Base-by-base conservation (phyloP, 2,113 vertebrate genomes). In the Cephalophus harveyi region DNA sequence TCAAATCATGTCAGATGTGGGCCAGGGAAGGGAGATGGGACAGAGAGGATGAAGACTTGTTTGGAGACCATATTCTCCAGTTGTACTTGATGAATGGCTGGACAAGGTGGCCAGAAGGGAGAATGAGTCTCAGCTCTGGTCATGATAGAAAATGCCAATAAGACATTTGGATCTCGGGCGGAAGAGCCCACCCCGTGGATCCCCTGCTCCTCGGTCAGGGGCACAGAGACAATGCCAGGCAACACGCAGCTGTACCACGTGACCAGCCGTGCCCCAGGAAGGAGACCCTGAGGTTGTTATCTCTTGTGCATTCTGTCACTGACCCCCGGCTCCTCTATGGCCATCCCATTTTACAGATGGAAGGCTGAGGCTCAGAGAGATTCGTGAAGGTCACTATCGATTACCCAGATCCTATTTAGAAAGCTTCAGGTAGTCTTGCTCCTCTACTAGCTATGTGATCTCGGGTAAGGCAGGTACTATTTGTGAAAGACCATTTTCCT, bases 391-490 rank as follows among this genome's bases (percentile, higher is more conserved):
- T n/a, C 21, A 7, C n/a, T 71, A 7, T 25, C 5, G 0, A 57
- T 4, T 10, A 62, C 46, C 64, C 81, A 0, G 46, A 0, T 76
- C 3, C 19, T 28, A 2, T 7, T 36, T 17, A 15, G 43, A n/a
- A 76, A 62, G 16, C 13, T 54, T 33, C 7, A 0, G 23, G 6
- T 8, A 23, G 10, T 28, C 94, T 85, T 33, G 55, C 48, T 78
- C 81, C 55, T 21, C 71, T 60, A 46, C 28, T 4, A 33, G 52
- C 36, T 71, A 23, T 19, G 76, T 21, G 46, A 28, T 8, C n/a
- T 62, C 0, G 0, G 19, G 3, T 30, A 30, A 43, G 50, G 30
- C 74, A 67, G 6, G 19, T 14, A 36, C 21, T 19, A 2, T 17
- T 36, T n/a, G 33, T 25, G 8, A 48, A 11, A 11, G 36, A 6